A percentile compares a stretch with the other conserved stretches of the same genome.
phyloP scores from a whole-genome alignment of 1,140 invertebrate genomes.

The Drosophila jambulina region DNA sequence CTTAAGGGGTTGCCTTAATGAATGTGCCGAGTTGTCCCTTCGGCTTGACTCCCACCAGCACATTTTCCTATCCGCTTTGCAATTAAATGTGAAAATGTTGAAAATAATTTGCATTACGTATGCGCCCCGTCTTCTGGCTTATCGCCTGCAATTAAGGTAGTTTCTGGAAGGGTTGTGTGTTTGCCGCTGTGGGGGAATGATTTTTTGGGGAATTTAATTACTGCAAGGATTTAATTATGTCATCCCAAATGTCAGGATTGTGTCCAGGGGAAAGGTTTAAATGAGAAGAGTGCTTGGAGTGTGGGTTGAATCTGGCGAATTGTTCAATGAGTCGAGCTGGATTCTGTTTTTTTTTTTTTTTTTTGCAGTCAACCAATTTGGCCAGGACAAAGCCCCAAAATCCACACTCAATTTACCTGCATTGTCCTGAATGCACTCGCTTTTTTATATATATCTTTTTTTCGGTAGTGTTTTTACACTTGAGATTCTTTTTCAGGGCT shows the following conservation, averaged over 20 bases:
- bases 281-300: background rate
- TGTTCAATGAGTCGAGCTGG: slow-evolving; percentile 60
- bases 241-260: slow-evolving; percentile 42
- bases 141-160: slow-evolving; percentile 85
- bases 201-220: slow-evolving; percentile 85
- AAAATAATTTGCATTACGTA: slow-evolving; percentile 83
- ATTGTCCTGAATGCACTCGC: slow-evolving; percentile 59
- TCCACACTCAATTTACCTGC: slow-evolving; percentile 81
- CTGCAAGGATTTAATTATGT: slow-evolving; percentile 85
- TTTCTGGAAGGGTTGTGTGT: slow-evolving; percentile 49
- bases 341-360: slow-evolving; percentile 16
- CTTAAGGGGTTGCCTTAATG: slow-evolving; percentile 63
- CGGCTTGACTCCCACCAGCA: background rate
- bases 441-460: slow-evolving; percentile 15
- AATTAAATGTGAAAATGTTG: slow-evolving; percentile 85
- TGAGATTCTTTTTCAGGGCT: slow-evolving; percentile 58
- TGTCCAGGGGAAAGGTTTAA: background rate
- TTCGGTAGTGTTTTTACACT: slow-evolving; percentile 56
- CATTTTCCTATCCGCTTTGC: slow-evolving; percentile 50
- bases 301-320: slow-evolving; percentile 29
- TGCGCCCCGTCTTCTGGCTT: slow-evolving; percentile 69
- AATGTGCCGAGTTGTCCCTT: slow-evolving; percentile 62
- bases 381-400: slow-evolving; percentile 45
- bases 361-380: slow-evolving; percentile 63
- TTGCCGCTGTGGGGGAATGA: slow-evolving; percentile 41